These are phyloP conservation scores for Drosophila truncata DNA, from an alignment of 1,140 invertebrate genomes.

Conservation along the genomic window DNA sequence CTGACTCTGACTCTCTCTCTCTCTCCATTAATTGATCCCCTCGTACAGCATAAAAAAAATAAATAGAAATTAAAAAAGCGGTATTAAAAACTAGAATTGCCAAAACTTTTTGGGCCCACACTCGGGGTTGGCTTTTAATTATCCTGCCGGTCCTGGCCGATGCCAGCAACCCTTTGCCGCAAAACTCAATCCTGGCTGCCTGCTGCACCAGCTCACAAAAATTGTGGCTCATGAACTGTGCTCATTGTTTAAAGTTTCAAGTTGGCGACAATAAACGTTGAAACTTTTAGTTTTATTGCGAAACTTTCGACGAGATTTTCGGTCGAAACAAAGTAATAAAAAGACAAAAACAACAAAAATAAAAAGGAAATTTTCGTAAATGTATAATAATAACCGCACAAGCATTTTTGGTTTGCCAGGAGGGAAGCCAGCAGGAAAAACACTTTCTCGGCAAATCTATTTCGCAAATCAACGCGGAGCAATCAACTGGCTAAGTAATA, in stretches of 20 bases:
- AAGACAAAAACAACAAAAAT: constrained; percentile 19
- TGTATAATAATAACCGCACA: constrained; percentile 80
- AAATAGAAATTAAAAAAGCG: neutral
- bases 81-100: constrained; percentile 57
- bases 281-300: constrained; percentile 82
- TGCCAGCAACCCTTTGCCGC: constrained; percentile 59
- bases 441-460: constrained; percentile 57
- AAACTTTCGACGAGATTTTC: constrained; percentile 82
- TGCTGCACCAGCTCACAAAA: constrained; percentile 36
- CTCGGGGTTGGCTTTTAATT: constrained; percentile 70
- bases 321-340: constrained; percentile 64
- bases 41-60: neutral
- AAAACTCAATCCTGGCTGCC: constrained; percentile 22
- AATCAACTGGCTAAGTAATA: constrained; percentile 22
- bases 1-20: constrained; percentile 33
- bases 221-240: constrained; percentile 80
- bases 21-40: constrained; percentile 58
- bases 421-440: constrained; percentile 35
- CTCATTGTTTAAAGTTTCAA: constrained; percentile 83
- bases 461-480: constrained; percentile 60
- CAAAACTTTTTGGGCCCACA: constrained; percentile 60
- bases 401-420: constrained; percentile 47
- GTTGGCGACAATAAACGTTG: constrained; percentile 83
- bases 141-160: constrained; percentile 37
- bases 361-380: constrained; percentile 56